Percentiles rank a stretch among this genome's conserved stretches.
These are phyloP conservation scores for Puffinus mauretanicus DNA, from an alignment of 2,113 vertebrate species.

Conservation along the genomic window DNA sequence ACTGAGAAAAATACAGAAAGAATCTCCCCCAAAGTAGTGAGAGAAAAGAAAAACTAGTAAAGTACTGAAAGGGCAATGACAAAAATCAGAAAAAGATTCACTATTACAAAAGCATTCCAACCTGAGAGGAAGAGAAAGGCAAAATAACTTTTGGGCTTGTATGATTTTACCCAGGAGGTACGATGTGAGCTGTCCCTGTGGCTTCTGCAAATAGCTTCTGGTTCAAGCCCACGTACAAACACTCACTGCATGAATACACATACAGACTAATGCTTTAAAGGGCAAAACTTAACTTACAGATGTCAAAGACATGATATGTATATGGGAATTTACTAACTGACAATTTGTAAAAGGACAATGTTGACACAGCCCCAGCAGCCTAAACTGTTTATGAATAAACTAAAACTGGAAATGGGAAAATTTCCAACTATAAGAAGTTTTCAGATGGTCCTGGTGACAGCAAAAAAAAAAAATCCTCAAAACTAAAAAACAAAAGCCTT, in stretches of 20 bases:
- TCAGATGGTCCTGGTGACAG: neutral
- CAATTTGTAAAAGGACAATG: neutral
- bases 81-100: neutral
- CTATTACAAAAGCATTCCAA: neutral
- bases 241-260: neutral
- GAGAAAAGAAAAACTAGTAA: neutral
- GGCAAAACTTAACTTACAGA: neutral
- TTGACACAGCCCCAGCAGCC: neutral
- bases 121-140: neutral
- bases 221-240: neutral
- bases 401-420: neutral
- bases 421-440: neutral
- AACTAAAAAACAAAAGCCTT: neutral
- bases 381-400: neutral
- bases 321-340: neutral
- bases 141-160: neutral
- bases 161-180: neutral
- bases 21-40: neutral
- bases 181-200: accelerated
- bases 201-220: neutral
- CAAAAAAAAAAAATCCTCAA: neutral
- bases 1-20: neutral
- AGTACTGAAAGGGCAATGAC: neutral
- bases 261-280: neutral
- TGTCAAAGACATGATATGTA: neutral